Evolutionary conservation across 2,888 invertebrate species (phyloP).

Genomic region (Pyralis farinalis): DNA sequence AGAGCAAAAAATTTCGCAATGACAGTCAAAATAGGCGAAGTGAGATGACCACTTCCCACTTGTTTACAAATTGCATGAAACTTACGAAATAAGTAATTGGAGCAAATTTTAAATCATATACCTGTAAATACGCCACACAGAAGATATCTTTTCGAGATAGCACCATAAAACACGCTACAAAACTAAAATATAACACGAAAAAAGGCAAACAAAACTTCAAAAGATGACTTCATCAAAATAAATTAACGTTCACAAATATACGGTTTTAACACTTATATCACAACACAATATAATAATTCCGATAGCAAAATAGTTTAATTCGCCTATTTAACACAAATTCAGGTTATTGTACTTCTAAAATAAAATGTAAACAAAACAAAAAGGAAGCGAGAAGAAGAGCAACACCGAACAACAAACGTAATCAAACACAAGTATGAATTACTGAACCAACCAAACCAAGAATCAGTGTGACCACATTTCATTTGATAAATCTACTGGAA

Average conservation of each 20-base stretch:
- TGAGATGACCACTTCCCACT: slow-evolving; percentile 10
- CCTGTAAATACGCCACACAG: neutral
- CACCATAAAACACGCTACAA: slow-evolving; percentile 14
- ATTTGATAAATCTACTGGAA: no score
- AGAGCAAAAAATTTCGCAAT: slow-evolving; percentile 47
- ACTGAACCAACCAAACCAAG: no score
- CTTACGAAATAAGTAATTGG: slow-evolving; percentile 12
- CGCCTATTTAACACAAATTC: slow-evolving; percentile 5
- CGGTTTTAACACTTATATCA: slow-evolving; percentile 10
- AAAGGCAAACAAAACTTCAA: slow-evolving; percentile 32
- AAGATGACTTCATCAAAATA: slow-evolving; percentile 33
- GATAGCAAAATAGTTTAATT: neutral
- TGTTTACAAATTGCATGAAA: neutral
- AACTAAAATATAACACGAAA: slow-evolving; percentile 23
- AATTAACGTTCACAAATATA: slow-evolving; percentile 45
- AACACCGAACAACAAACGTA: neutral
- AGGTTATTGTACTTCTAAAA: slow-evolving; percentile 15
- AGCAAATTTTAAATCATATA: slow-evolving; percentile 11
- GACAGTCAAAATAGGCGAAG: slow-evolving; percentile 43
- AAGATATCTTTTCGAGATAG: slow-evolving; percentile 10
- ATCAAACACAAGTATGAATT: no score
- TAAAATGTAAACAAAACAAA: slow-evolving; percentile 48
- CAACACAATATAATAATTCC: slow-evolving; percentile 1
- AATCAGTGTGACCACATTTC: no score
- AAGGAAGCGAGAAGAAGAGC: slow-evolving; percentile 19